Evolutionary conservation across 2,888 invertebrate species (phyloP).

Genomic region (Diarsia dahlii): DNA sequence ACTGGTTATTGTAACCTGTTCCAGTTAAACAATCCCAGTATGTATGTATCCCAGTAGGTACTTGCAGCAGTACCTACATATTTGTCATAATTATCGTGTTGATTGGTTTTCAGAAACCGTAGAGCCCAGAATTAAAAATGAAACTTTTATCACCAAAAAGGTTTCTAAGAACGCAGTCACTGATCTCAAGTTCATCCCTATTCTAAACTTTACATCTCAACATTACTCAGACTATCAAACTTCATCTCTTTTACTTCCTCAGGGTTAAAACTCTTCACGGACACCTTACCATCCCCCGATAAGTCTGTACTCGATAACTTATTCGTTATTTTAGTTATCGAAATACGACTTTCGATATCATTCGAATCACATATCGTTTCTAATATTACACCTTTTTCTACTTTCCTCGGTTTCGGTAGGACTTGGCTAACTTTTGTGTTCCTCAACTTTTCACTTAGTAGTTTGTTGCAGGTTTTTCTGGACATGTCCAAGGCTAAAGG

Average conservation of each 20-base stretch:
- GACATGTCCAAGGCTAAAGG: slow-evolving; percentile 86
- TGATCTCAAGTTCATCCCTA: slow-evolving; percentile 36
- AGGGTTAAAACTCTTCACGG: slow-evolving; percentile 85
- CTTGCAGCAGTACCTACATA: not conserved
- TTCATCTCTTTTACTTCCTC: slow-evolving; percentile 86
- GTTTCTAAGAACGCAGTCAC: slow-evolving; percentile 41
- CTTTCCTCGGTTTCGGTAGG: slow-evolving; percentile 81
- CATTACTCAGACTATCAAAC: slow-evolving; percentile 81
- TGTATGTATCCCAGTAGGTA: too few relatives aligned
- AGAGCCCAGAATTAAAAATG: not conserved
- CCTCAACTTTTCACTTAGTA: slow-evolving; percentile 84
- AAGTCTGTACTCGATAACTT: slow-evolving; percentile 85
- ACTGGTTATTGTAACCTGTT: not conserved
- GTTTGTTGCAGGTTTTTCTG: slow-evolving; percentile 84
- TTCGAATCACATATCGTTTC: slow-evolving; percentile 84
- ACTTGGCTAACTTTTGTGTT: slow-evolving; percentile 78
- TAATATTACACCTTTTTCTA: slow-evolving; percentile 83
- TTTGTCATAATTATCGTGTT: not conserved
- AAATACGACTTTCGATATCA: slow-evolving; percentile 88
- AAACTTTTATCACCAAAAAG: slow-evolving; percentile 22
- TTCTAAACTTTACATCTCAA: slow-evolving; percentile 82
- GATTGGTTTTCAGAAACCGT: not conserved
- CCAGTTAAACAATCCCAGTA: not conserved
- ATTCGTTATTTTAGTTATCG: slow-evolving; percentile 89
- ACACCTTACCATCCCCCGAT: slow-evolving; percentile 78